phyloP scores from a whole-genome alignment of 2,888 invertebrate species.

The Chirona hameri region DNA sequence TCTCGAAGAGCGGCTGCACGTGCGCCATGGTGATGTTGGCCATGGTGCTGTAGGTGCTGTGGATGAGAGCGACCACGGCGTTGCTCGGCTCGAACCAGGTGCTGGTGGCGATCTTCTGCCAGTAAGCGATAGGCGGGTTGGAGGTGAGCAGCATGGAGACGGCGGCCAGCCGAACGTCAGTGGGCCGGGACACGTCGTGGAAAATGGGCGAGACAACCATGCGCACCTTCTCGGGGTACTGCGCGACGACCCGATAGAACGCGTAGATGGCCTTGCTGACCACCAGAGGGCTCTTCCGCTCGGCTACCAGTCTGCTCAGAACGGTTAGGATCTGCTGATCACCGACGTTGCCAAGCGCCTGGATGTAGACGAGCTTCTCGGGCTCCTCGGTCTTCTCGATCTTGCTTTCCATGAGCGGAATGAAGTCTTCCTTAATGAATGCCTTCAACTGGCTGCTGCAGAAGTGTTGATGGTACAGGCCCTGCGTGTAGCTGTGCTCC shows the following conservation, averaged over 20 bases:
- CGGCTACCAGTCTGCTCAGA: conserved; percentile 42
- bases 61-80: conserved; percentile 45
- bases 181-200: conserved; percentile 29
- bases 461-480: not conserved
- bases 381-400: not conserved
- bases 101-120: conserved; percentile 46
- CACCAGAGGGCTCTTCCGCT: conserved; percentile 40
- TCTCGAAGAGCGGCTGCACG: conserved; percentile 27
- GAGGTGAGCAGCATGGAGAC: conserved; percentile 43
- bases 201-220: conserved; percentile 33
- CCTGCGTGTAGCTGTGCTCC: not conserved
- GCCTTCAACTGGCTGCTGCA: not conserved
- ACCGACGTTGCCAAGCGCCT: conserved; percentile 47
- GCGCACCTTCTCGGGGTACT: conserved; percentile 37
- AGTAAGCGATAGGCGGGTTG: conserved; percentile 43
- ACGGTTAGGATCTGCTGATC: conserved; percentile 42
- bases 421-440: not conserved
- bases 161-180: conserved; percentile 46
- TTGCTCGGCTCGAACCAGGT: conserved; percentile 45
- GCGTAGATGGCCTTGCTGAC: conserved; percentile 45
- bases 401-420: not conserved
- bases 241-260: conserved; percentile 42
- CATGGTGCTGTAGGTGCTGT: conserved; percentile 43
- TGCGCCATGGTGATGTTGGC: conserved; percentile 40
- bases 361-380: conserved; percentile 42